These are phyloP conservation scores for Folsomia manolachei DNA, from an alignment of 2,888 invertebrate species.

Conservation along the genomic window DNA sequence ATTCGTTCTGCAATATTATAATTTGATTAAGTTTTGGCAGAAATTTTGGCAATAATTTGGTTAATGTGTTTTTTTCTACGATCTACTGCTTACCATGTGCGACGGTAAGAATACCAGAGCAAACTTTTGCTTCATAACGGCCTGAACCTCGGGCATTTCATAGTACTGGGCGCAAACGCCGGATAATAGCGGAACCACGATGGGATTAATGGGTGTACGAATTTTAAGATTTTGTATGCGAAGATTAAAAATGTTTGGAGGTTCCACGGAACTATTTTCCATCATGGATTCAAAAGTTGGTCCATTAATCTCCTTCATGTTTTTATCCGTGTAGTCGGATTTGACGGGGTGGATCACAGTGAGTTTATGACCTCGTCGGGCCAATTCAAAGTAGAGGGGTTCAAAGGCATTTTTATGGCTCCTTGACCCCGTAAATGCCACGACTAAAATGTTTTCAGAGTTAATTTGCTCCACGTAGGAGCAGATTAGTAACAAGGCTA, in stretches of 20 bases:
- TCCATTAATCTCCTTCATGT: constrained; percentile 44
- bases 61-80: too few relatives aligned
- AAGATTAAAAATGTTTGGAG: constrained; percentile 6
- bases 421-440: constrained; percentile 57
- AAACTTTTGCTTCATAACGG: constrained; percentile 28
- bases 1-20: constrained; percentile 51
- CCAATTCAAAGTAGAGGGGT: constrained; percentile 58
- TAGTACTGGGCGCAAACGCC: constrained; percentile 19
- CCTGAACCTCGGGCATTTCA: constrained; percentile 22
- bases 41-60: too few relatives aligned
- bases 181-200: constrained; percentile 15
- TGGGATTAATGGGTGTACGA: constrained; percentile 12
- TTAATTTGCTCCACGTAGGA: neutral
- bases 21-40: too few relatives aligned
- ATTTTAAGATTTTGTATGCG: neutral
- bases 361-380: constrained; percentile 59
- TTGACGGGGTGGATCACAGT: constrained; percentile 57
- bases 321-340: constrained; percentile 55
- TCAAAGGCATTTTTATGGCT: constrained; percentile 58
- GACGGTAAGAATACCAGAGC: constrained; percentile 51
- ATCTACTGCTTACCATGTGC: too few relatives aligned
- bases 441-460: constrained; percentile 55
- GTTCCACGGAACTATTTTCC: neutral
- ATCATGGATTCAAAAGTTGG: constrained; percentile 16
- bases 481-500: too few relatives aligned